Evolutionary conservation across 35 echinoderm and acorn worm genomes (phyloP), one percentile per base, ranked within the genome.

Genomic region (Lytechinus pictus): DNA sequence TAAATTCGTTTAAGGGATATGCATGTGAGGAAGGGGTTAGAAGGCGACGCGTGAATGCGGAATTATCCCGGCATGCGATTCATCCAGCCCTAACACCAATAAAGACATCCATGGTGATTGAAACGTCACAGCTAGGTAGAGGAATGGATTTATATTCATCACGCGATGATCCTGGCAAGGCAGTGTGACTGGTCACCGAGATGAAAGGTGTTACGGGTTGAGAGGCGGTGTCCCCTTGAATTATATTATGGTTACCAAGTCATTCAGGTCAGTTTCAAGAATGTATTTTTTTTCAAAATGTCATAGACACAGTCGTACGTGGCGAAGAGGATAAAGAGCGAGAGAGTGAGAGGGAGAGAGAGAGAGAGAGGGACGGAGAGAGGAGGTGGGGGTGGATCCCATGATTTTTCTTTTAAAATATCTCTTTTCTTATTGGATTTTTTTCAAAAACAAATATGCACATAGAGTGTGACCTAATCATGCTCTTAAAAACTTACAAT

Each of bases 11-110:
- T 79, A 6, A 24, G 66, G n/a, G 33, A 44, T 44, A 79, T n/a
- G n/a, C n/a, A n/a, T 79, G 19, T n/a, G 19, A 4, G 66, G 66
- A 79, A 79, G 66, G 21, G 14, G 16, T 19, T 79, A 16, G 66
- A n/a, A 24, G 66, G 21, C 16, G 66, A 79, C 19, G 66, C 66
- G 66, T 79, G 66, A 79, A 79, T 79, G 66, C 66, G 66, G 66
- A 79, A 79, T 79, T 79, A 79, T 79, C 14, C 66, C 66, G 66
- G 66, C 66, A 79, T 79, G 66, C 66, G 66, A 24, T 79, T 79
- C 6, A 79, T 79, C 66, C 66, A 79, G 66, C 66, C 66, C 21
- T n/a, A 79, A 79, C 66, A 79, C 66, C 66, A 79, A 79, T 79
- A 79, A 79, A 79, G 66, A 24, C 21, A 79, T 79, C 66, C 66